phyloP scores from a whole-genome alignment of 2,113 vertebrate species.

The Oenanthe melanoleuca region DNA sequence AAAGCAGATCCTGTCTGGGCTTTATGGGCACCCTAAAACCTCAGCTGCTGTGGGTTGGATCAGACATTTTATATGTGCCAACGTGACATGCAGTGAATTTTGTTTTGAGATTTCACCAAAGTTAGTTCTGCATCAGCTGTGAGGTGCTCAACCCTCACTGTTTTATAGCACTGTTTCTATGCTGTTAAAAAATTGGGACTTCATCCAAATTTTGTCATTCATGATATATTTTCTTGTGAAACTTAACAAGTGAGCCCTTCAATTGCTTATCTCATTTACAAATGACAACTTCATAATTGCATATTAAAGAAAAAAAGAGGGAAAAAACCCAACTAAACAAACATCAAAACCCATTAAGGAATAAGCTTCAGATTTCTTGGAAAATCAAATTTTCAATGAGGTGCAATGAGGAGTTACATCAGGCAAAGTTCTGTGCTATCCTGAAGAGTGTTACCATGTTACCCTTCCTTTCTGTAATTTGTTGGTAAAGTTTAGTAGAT shows the following conservation, averaged over 20 bases:
- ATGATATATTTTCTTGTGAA: not conserved
- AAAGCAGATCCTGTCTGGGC: not conserved
- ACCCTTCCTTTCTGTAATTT: not conserved
- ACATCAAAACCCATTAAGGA: not conserved
- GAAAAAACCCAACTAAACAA: not conserved
- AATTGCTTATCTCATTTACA: not conserved
- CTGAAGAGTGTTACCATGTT: not conserved
- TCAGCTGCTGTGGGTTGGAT: not conserved
- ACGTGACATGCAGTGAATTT: rapidly evolving
- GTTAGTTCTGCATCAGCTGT: not conserved
- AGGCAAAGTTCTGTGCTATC: not conserved
- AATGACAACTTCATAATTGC: not conserved
- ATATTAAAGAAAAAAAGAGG: not conserved
- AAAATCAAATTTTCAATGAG: not conserved
- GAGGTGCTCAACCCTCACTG: not conserved
- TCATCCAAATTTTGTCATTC: not conserved
- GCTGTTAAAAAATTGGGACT: not conserved
- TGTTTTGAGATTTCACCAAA: not conserved
- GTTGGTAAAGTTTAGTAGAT: not conserved
- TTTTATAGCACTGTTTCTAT: not conserved
- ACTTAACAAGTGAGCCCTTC: not conserved
- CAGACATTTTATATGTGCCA: rapidly evolving
- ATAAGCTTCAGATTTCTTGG: not conserved
- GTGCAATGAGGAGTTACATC: not conserved
- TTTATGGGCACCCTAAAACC: not conserved